Percentiles rank a stretch among this genome's conserved stretches.
These are phyloP conservation scores for Formica selysi DNA, from an alignment of 1,140 invertebrate species.

Conservation along the genomic window DNA sequence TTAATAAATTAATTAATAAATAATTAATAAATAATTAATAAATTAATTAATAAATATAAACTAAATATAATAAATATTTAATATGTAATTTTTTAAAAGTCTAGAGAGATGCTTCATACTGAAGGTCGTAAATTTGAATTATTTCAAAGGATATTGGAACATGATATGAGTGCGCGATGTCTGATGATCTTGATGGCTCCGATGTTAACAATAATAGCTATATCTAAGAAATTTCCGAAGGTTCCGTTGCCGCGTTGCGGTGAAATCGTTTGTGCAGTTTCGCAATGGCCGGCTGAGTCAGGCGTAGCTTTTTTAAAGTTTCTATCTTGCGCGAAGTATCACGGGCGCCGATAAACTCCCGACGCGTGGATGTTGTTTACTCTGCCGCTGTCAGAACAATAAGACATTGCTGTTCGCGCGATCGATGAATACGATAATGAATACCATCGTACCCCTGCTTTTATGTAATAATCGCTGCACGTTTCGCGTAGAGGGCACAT, in stretches of 20 bases:
- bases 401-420: constrained; percentile 9
- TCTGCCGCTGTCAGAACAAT: neutral
- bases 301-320: constrained; percentile 45
- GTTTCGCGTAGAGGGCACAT: neutral
- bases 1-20: too few species aligned
- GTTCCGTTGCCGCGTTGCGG: constrained; percentile 18
- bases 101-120: neutral
- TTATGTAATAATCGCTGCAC: constrained; percentile 46
- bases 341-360: constrained; percentile 54
- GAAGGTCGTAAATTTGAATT: neutral
- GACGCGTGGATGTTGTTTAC: constrained; percentile 16
- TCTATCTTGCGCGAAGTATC: constrained; percentile 12
- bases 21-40: too few species aligned
- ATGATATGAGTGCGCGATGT: constrained; percentile 6
- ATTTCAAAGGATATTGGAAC: constrained; percentile 11
- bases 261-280: constrained; percentile 67
- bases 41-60: too few species aligned
- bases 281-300: constrained; percentile 60
- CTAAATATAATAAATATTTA: too few species aligned
- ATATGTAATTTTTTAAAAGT: neutral
- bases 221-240: constrained; percentile 42
- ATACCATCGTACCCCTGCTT: neutral
- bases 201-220: constrained; percentile 43
- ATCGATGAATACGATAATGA: constrained; percentile 37
- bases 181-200: constrained; percentile 30